These are phyloP conservation scores for Acropora yongei DNA, from an alignment of 64 coral and sea anemone species.

Conservation along the genomic window DNA sequence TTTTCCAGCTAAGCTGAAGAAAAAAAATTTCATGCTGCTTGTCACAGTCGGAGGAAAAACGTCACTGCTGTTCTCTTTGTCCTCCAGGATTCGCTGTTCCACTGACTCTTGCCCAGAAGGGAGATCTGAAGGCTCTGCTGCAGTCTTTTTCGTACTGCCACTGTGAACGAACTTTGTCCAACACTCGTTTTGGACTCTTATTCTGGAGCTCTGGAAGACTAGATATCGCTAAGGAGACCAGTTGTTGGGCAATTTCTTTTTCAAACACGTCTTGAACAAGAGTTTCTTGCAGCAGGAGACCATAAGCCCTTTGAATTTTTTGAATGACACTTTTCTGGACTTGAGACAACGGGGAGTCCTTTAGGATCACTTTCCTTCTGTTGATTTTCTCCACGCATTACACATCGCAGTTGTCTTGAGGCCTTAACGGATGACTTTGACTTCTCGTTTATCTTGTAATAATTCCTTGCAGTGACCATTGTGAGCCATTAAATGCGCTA, in stretches of 20 bases:
- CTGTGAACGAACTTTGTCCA: conserved; percentile 23
- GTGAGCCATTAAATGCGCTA: too few relatives aligned
- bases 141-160: not conserved
- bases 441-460: too few relatives aligned
- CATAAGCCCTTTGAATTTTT: too few relatives aligned
- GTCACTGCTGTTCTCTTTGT: conserved; percentile 30
- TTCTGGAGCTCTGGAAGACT: not conserved
- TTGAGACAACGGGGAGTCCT: too few relatives aligned
- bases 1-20: not conserved
- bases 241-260: not conserved
- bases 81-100: conserved; percentile 1
- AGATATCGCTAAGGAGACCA: not conserved
- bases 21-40: not conserved
- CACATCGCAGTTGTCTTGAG: too few relatives aligned
- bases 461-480: too few relatives aligned
- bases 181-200: not conserved
- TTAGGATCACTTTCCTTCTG: too few relatives aligned
- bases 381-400: too few relatives aligned
- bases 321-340: conserved; percentile 14
- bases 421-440: too few relatives aligned
- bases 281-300: too few relatives aligned
- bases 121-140: not conserved
- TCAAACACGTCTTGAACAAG: not conserved
- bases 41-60: conserved; percentile 43
- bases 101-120: conserved; percentile 30